These are phyloP conservation scores for Phaenicophaeus curvirostris DNA, from an alignment of 2,797 vertebrate species.

Conservation along the genomic window DNA sequence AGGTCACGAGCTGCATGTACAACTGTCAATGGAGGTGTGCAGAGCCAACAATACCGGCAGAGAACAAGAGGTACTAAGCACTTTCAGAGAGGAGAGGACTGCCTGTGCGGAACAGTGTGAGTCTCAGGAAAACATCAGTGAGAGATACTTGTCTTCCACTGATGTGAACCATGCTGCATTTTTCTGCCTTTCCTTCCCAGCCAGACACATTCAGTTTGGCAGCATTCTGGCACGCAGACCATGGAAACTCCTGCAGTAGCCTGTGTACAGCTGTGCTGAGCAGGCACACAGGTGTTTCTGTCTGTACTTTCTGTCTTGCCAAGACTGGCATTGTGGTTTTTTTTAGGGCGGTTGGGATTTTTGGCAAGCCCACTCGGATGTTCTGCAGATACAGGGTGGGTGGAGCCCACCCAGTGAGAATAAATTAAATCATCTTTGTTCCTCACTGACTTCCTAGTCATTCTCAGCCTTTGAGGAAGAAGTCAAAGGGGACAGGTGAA, in stretches of 20 bases:
- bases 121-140: background rate
- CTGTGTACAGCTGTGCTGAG: background rate
- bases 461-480: constrained; percentile 14
- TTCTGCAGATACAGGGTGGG: background rate
- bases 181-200: background rate
- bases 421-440: constrained; percentile 21
- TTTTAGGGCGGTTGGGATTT: constrained; percentile 20
- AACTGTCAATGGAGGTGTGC: background rate
- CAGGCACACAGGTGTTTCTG: constrained; percentile 35
- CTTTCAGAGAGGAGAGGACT: background rate
- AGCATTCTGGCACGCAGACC: background rate
- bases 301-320: constrained; percentile 40
- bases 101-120: background rate
- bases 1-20: background rate
- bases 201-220: background rate
- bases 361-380: constrained; percentile 8
- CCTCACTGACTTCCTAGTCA: background rate
- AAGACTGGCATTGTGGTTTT: background rate
- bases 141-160: background rate
- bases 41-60: background rate
- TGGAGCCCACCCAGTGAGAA: constrained; percentile 63
- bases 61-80: background rate
- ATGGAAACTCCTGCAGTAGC: background rate
- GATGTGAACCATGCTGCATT: background rate
- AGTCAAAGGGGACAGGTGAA: constrained; percentile 53